Evolutionary conservation across 2,113 vertebrate genomes (phyloP).

Genomic region (Corynorhinus townsendii): DNA sequence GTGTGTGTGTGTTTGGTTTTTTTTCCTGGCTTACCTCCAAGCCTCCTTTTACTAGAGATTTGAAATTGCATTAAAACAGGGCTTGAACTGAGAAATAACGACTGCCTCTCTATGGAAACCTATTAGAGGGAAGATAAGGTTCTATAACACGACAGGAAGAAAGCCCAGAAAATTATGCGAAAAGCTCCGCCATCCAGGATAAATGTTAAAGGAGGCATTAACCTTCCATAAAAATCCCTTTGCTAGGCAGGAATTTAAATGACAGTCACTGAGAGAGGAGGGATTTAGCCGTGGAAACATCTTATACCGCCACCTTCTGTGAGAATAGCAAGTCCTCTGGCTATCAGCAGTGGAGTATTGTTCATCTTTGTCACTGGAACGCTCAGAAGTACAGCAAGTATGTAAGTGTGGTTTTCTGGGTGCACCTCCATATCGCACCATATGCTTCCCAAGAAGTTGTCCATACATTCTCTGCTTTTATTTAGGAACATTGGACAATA

Average conservation of each 20-base stretch:
- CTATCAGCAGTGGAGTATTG: slow-evolving; percentile 61
- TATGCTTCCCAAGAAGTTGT: background rate
- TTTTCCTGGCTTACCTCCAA: background rate
- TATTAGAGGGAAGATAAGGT: slow-evolving; percentile 69
- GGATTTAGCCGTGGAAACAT: slow-evolving; percentile 70
- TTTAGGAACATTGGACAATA: slow-evolving; percentile 38
- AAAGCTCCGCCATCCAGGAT: slow-evolving; percentile 74
- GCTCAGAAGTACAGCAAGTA: slow-evolving; percentile 19
- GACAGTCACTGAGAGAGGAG: slow-evolving; percentile 66
- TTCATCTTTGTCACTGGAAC: slow-evolving; percentile 35
- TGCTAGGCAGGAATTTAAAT: slow-evolving; percentile 78
- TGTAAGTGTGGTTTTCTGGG: background rate
- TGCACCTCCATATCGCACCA: background rate
- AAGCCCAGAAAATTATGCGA: slow-evolving; percentile 75
- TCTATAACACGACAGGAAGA: slow-evolving; percentile 75
- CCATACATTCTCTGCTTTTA: background rate
- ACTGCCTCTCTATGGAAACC: slow-evolving; percentile 71
- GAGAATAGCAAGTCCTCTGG: slow-evolving; percentile 66
- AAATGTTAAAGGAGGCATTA: slow-evolving; percentile 81
- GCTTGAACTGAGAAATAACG: slow-evolving; percentile 63
- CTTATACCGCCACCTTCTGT: slow-evolving; percentile 67
- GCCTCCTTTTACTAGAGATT: slow-evolving; percentile 32
- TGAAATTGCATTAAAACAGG: slow-evolving; percentile 72
- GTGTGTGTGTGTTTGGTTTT: slow-evolving; percentile 41
- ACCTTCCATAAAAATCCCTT: slow-evolving; percentile 80